These are phyloP conservation scores for Dicerorhinus sumatrensis DNA, from an alignment of 2,113 vertebrate genomes.

Conservation along the genomic window DNA sequence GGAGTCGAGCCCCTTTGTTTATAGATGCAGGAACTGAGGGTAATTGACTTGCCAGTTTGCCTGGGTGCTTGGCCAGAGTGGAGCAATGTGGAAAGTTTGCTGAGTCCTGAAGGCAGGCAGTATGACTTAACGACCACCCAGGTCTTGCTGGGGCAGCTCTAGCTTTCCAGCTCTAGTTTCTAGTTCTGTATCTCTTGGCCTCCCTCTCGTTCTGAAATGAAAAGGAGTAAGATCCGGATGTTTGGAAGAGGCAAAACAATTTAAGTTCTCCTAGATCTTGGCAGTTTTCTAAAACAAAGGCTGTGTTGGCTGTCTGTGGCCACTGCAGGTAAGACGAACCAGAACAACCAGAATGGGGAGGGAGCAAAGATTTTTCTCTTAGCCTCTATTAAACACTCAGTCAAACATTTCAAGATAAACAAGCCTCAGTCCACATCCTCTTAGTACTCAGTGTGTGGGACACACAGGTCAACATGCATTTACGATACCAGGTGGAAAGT, in stretches of 20 bases:
- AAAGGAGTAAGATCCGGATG: not conserved
- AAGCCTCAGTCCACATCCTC: not conserved
- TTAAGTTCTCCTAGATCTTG: not conserved
- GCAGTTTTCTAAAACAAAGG: not conserved
- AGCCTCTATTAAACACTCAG: not conserved
- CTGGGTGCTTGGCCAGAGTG: not conserved
- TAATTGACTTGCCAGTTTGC: not conserved
- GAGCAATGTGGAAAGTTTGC: not conserved
- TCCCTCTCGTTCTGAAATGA: not conserved
- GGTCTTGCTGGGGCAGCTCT: not conserved
- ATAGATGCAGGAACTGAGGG: not conserved
- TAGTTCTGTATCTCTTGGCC: not conserved
- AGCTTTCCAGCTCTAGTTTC: not conserved
- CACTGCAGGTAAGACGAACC: not conserved
- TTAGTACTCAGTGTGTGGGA: not conserved
- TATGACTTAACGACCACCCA: rapidly evolving
- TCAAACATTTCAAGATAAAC: not conserved
- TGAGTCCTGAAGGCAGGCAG: not conserved
- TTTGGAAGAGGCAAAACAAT: not conserved
- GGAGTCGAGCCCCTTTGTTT: not conserved
- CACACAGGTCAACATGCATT: not conserved
- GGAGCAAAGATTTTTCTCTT: not conserved
- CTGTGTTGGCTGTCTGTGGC: not conserved
- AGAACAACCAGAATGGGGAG: not conserved
- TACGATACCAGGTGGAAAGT: not conserved